phyloP scores from a whole-genome alignment of 2,888 invertebrate genomes.

The Agrochola macilenta region DNA sequence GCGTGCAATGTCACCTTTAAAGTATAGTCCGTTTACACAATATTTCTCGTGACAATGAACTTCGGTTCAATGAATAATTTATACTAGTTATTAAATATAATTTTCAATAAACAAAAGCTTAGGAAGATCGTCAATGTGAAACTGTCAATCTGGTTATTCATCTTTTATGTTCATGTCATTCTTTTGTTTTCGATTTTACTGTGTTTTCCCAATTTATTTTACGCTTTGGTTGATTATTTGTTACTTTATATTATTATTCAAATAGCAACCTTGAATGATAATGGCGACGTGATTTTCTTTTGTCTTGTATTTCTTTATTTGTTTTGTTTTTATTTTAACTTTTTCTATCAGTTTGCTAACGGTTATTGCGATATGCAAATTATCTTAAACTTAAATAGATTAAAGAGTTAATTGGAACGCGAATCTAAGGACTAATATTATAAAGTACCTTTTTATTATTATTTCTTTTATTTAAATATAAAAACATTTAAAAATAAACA shows the following conservation, averaged over 20 bases:
- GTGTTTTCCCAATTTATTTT: background rate
- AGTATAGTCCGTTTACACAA: background rate
- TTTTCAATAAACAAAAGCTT: background rate
- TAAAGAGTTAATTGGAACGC: background rate
- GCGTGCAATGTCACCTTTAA: conserved; percentile 30
- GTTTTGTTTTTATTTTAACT: background rate
- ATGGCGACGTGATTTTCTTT: background rate
- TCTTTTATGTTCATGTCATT: conserved; percentile 12
- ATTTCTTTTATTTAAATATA: too few species aligned
- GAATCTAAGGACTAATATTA: background rate
- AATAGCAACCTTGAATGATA: conserved; percentile 4
- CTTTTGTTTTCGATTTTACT: conserved; percentile 28
- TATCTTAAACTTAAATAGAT: background rate
- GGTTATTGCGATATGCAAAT: background rate
- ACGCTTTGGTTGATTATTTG: background rate
- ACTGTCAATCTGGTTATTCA: conserved; percentile 33
- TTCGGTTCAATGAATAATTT: conserved; percentile 8
- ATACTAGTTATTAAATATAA: background rate
- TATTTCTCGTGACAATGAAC: conserved; percentile 33
- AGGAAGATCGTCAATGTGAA: conserved; percentile 23
- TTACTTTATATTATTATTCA: conserved; percentile 15
- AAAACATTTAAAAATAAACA: too few species aligned
- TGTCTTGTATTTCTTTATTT: background rate
- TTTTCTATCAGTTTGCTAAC: background rate
- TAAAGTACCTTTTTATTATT: too few species aligned